Evolutionary conservation across 2,888 invertebrate species (phyloP), one percentile per base, ranked within the genome.

Genomic region (Xanthia togata): DNA sequence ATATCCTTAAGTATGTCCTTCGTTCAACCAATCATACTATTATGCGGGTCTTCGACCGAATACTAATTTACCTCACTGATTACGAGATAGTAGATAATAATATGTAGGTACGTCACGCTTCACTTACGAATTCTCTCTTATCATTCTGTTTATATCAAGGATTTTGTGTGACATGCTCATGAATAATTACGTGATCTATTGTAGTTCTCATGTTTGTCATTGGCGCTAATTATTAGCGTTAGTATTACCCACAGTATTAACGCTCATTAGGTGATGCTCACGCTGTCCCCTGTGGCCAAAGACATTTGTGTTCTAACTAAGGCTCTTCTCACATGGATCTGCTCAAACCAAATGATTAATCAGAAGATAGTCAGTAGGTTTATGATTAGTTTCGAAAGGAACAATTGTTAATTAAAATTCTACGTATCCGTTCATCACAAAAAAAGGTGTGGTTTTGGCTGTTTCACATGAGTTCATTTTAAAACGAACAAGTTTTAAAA

Each of bases 161-260:
- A 69, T 76, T 76, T 84, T 47, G 78, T 70, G 67, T 69, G 70
- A 68, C 64, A 73, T 38, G 72, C 31, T 86, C 71, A 70, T 75
- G 76, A 86, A 85, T 87, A 70, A 76, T 75, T 68, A 81, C 59
- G 38, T 73, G 53, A 70, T 81, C 63, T 67, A 53, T 69, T 62
- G 60, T 78, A 26, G 35, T 73, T 59, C 38, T 60, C 47, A 31
- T 62, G 57, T 65, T 64, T 73, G 67, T 38, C 64, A 68, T 70
- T 38, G 70, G 38, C 26, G 55, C 70, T 85, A 85, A 85, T 83
- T 77, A 81, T 83, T 77, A 81, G 70, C 26, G 55, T 76, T 70
- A 70, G 65, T 72, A 72, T 50, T 50, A 50, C 23, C 50, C 50
- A 23, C 50, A 50, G 50, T 50, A 50, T 67, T 82, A 57, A 67